These are phyloP conservation scores for Amphiprion ocellaris DNA, from an alignment of 2,113 vertebrate genomes.

Conservation along the genomic window DNA sequence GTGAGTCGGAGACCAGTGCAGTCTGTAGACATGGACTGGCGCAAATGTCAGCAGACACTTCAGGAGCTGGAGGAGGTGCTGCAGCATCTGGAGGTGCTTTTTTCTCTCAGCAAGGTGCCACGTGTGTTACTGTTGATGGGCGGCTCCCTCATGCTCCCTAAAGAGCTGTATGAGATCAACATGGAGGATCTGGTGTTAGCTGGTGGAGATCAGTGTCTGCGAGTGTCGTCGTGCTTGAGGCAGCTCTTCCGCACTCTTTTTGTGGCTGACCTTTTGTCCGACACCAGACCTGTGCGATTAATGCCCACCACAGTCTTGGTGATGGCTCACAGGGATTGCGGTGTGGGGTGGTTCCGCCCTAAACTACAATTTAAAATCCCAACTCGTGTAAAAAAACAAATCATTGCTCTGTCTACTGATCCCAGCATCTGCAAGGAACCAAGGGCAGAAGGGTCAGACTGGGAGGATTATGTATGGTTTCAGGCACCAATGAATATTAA, in stretches of 20 bases:
- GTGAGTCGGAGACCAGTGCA: conserved; percentile 74
- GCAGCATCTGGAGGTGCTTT: conserved; percentile 90
- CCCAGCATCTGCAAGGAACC: conserved; percentile 24
- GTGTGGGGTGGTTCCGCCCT: conserved; percentile 92
- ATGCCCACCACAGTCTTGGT: conserved; percentile 88
- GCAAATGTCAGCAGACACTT: conserved; percentile 88
- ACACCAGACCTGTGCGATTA: conserved; percentile 86
- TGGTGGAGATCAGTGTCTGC: conserved; percentile 82
- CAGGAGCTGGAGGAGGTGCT: conserved; percentile 90
- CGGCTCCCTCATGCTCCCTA: conserved; percentile 88
- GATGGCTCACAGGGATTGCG: conserved; percentile 91
- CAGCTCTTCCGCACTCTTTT: conserved; percentile 94
- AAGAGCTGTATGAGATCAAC: conserved; percentile 95
- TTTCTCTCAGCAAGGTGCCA: conserved; percentile 90
- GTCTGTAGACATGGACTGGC: conserved; percentile 72
- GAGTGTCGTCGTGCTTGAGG: conserved; percentile 87
- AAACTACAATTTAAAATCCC: conserved; percentile 93
- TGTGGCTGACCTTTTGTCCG: conserved; percentile 91
- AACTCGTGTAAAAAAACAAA: conserved; percentile 86
- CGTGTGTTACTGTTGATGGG: conserved; percentile 94
- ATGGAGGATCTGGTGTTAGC: conserved; percentile 87
- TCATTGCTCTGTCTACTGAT: conserved; percentile 87
- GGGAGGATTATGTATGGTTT: conserved; percentile 95
- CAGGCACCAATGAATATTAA: conserved; percentile 92
- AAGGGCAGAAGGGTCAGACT: conserved; percentile 46